These are phyloP conservation scores for Phallusia fumigata DNA, from an alignment of 23 tunicate species.

Conservation along the genomic window DNA sequence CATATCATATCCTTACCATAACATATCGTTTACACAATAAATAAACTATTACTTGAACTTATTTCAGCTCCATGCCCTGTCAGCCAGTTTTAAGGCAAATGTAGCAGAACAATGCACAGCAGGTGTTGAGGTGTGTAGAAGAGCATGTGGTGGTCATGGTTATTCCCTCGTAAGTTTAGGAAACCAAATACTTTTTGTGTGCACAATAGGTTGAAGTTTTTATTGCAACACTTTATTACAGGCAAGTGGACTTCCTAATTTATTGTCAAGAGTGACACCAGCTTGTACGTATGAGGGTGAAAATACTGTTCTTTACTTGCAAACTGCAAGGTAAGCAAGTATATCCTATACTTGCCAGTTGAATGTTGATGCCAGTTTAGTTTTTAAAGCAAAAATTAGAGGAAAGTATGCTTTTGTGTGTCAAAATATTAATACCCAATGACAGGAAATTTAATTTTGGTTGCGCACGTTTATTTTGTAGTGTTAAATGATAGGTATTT, in stretches of 20 bases:
- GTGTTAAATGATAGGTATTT: neutral
- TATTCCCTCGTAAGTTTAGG: constrained; percentile 45
- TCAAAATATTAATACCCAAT: neutral
- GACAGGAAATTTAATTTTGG: no score
- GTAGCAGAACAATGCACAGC: constrained; percentile 46
- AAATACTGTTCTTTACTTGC: constrained; percentile 80
- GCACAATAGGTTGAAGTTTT: neutral
- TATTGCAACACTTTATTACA: constrained; percentile 11
- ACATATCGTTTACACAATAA: no score
- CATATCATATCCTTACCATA: no score
- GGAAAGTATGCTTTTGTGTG: neutral
- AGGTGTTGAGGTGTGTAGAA: constrained; percentile 57
- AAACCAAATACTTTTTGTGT: no score
- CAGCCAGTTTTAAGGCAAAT: constrained; percentile 81
- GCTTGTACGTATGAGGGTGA: constrained; percentile 94
- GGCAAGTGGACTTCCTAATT: constrained; percentile 77
- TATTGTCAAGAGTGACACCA: constrained; percentile 34
- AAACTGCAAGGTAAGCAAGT: constrained; percentile 65
- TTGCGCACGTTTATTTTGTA: neutral
- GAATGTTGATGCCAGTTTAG: no score
- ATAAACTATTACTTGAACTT: no score
- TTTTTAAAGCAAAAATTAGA: no score
- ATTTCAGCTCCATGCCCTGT: constrained; percentile 19
- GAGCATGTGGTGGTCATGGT: constrained; percentile 96
- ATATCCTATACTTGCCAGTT: neutral